Percentiles rank a stretch among this genome's conserved stretches.
phyloP scores from a whole-genome alignment of 2,797 vertebrate species.

The Uromys caudimaculatus region DNA sequence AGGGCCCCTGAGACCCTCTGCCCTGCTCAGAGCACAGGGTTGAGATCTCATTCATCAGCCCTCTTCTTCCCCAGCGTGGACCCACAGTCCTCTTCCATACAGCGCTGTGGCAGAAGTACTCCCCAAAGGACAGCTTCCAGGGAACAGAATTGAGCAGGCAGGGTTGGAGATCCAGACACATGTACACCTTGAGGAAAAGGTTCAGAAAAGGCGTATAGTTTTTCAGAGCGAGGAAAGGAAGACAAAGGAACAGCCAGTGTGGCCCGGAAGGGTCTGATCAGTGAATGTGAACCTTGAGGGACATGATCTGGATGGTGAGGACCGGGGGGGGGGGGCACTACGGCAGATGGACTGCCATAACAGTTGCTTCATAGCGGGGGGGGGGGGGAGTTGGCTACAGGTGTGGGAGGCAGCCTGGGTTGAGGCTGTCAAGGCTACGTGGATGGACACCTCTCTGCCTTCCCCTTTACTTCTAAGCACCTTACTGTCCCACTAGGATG shows the following conservation, averaged over 20 bases:
- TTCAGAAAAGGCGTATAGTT: neutral
- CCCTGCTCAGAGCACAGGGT: neutral
- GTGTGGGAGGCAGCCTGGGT: too few relatives aligned
- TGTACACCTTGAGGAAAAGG: neutral
- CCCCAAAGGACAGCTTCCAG: neutral
- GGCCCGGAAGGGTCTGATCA: neutral
- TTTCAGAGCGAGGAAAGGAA: neutral
- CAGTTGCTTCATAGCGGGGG: rapidly evolving
- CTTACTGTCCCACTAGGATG: neutral
- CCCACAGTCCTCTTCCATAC: neutral
- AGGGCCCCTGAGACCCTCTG: neutral
- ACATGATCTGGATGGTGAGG: neutral
- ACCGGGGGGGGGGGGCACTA: neutral
- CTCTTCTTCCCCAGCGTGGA: neutral
- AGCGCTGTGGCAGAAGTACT: neutral
- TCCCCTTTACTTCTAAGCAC: neutral
- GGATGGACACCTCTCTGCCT: neutral
- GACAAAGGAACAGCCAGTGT: neutral
- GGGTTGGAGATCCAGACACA: neutral
- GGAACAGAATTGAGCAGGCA: neutral
- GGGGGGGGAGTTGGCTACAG: neutral
- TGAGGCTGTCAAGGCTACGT: neutral
- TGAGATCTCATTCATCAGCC: neutral
- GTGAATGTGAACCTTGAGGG: neutral
- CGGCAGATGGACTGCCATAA: neutral